These are phyloP conservation scores for Xanthia icteritia DNA, from an alignment of 2,888 invertebrate species.

Conservation along the genomic window DNA sequence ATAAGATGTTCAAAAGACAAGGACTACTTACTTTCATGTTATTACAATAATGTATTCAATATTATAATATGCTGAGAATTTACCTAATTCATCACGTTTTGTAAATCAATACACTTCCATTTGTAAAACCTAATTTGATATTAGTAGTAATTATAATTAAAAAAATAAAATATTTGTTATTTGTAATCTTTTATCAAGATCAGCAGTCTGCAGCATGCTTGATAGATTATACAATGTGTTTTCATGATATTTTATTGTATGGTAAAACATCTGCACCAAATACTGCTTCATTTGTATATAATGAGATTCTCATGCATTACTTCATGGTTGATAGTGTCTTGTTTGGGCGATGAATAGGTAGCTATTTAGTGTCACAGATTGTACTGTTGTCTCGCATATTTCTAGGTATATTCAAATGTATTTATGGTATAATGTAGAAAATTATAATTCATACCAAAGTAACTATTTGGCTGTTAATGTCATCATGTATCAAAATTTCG, in stretches of 20 bases:
- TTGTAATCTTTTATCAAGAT: slow-evolving; percentile 49
- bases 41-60: slow-evolving; percentile 52
- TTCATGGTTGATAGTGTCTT: slow-evolving; percentile 63
- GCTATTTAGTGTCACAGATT: slow-evolving; percentile 67
- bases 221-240: slow-evolving; percentile 41
- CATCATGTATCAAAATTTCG: slow-evolving; percentile 74
- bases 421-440: slow-evolving; percentile 70
- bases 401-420: slow-evolving; percentile 70
- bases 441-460: slow-evolving; percentile 78
- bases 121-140: slow-evolving; percentile 66
- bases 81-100: slow-evolving; percentile 50
- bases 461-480: slow-evolving; percentile 78
- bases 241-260: slow-evolving; percentile 39
- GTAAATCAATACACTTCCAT: slow-evolving; percentile 56
- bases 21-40: slow-evolving; percentile 52
- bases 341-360: slow-evolving; percentile 61
- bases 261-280: slow-evolving; percentile 66
- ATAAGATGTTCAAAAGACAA: slow-evolving; percentile 65
- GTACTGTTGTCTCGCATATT: slow-evolving; percentile 66
- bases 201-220: slow-evolving; percentile 32
- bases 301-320: slow-evolving; percentile 62
- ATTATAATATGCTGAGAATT: slow-evolving; percentile 43
- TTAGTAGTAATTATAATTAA: slow-evolving; percentile 61
- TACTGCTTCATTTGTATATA: slow-evolving; percentile 73
- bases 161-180: slow-evolving; percentile 50